These are phyloP conservation scores for Ferrisia virgata DNA, from an alignment of 2,888 invertebrate genomes.

Conservation along the genomic window DNA sequence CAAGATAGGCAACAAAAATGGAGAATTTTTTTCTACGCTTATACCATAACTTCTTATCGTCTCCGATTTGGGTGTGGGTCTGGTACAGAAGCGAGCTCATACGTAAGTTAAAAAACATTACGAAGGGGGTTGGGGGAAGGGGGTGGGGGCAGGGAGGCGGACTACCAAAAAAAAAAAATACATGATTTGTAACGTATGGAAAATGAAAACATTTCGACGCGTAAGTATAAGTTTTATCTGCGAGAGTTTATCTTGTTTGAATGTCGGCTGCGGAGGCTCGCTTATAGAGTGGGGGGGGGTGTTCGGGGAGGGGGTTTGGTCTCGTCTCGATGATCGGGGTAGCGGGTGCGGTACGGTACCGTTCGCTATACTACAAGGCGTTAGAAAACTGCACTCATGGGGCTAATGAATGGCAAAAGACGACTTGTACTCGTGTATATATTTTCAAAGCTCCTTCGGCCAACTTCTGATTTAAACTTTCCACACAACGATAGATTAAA, in stretches of 20 bases:
- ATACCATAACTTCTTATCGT: too few relatives aligned
- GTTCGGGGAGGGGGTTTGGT: background rate
- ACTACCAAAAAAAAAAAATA: background rate
- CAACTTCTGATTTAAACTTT: constrained; percentile 32
- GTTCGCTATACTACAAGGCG: background rate
- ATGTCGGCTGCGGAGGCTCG: background rate
- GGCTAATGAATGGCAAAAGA: constrained; percentile 32
- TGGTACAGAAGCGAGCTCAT: too few relatives aligned
- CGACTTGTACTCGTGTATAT: constrained; percentile 23
- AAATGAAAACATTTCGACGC: constrained; percentile 12
- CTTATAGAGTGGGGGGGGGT: too few relatives aligned
- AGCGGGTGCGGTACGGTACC: background rate
- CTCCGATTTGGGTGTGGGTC: too few relatives aligned
- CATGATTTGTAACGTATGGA: constrained; percentile 25
- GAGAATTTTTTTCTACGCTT: too few relatives aligned
- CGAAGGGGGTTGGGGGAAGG: too few relatives aligned
- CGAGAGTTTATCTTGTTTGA: constrained; percentile 17
- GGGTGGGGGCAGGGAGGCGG: background rate
- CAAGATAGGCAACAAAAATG: too few relatives aligned
- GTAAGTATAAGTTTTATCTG: constrained; percentile 9
- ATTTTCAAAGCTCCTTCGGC: constrained; percentile 5
- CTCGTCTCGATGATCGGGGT: background rate
- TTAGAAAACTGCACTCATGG: constrained; percentile 21
- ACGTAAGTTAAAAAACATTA: too few relatives aligned
- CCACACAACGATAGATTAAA: constrained; percentile 29